Conservation (phyloP, 2,113 vertebrate species). For the Mustela nigripes region DNA sequence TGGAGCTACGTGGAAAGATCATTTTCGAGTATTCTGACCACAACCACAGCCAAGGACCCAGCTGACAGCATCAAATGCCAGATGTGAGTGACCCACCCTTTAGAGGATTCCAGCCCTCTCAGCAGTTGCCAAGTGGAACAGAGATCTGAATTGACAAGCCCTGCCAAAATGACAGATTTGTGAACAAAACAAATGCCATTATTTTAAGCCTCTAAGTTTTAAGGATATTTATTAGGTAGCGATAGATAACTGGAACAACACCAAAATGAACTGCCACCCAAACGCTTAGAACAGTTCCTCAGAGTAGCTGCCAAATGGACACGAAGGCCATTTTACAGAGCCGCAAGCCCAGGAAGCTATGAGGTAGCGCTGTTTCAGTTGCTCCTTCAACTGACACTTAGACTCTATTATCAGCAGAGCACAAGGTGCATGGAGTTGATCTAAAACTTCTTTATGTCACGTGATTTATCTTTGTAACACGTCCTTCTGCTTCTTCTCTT, state of each 20-base stretch:
- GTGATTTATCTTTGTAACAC: not conserved
- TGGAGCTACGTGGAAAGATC: not conserved
- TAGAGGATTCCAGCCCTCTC: not conserved
- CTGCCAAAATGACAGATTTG: conserved; percentile 52
- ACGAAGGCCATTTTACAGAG: not conserved
- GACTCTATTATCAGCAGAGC: not conserved
- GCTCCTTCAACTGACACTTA: not conserved
- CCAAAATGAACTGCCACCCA: conserved; percentile 3
- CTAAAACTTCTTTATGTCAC: not conserved
- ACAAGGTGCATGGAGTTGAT: not conserved
- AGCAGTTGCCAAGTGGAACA: not conserved
- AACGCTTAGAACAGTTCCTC: not conserved
- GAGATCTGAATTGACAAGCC: not conserved
- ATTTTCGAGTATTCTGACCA: not conserved
- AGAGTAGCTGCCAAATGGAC: not conserved
- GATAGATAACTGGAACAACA: not conserved
- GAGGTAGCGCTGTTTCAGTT: not conserved
- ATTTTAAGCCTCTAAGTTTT: conserved; percentile 43
- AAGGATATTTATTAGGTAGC: not conserved
- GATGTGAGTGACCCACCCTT: not conserved
- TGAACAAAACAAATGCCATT: conserved; percentile 54
- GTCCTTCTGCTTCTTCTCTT: conserved; percentile 2
- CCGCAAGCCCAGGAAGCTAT: not conserved
- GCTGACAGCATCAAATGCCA: not conserved
- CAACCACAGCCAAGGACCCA: not conserved